Conservation (phyloP, 2,797 vertebrate species). For the Catostomus latipinnis region DNA sequence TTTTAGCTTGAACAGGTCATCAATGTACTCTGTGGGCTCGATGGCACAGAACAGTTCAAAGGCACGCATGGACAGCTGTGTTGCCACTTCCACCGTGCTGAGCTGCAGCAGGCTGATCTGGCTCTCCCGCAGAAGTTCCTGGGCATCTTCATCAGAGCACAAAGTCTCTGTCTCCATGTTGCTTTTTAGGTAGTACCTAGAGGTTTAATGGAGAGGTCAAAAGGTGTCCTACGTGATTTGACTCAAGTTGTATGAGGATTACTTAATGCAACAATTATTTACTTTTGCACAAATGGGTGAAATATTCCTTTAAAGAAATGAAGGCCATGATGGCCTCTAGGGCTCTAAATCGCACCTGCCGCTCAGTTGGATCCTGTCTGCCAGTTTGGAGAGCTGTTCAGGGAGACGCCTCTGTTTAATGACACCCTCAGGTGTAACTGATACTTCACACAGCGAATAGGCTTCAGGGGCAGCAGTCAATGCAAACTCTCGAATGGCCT, state of each 20-base stretch:
- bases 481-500: slow-evolving; percentile 96
- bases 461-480: slow-evolving; percentile 90
- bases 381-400: slow-evolving; percentile 97
- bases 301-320: background rate
- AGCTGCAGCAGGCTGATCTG: slow-evolving; percentile 94
- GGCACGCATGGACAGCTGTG: slow-evolving; percentile 96
- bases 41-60: slow-evolving; percentile 97
- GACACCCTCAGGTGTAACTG: slow-evolving; percentile 96
- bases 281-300: background rate
- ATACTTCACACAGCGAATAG: slow-evolving; percentile 95
- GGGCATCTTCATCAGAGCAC: slow-evolving; percentile 97
- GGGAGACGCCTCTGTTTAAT: slow-evolving; percentile 96
- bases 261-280: background rate
- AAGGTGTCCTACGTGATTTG: background rate
- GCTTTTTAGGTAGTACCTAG: slow-evolving; percentile 97
- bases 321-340: too few species aligned
- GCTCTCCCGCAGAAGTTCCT: slow-evolving; percentile 93
- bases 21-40: slow-evolving; percentile 97
- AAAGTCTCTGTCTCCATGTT: slow-evolving; percentile 99
- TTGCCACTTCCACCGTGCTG: slow-evolving; percentile 95
- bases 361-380: slow-evolving; percentile 96
- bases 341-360: slow-evolving; percentile 82
- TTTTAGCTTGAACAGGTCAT: slow-evolving; percentile 94
- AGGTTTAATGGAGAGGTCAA: background rate
- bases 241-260: too few species aligned